Conservation (phyloP, 1,140 invertebrate species). For the Harlomillsia oculata region DNA sequence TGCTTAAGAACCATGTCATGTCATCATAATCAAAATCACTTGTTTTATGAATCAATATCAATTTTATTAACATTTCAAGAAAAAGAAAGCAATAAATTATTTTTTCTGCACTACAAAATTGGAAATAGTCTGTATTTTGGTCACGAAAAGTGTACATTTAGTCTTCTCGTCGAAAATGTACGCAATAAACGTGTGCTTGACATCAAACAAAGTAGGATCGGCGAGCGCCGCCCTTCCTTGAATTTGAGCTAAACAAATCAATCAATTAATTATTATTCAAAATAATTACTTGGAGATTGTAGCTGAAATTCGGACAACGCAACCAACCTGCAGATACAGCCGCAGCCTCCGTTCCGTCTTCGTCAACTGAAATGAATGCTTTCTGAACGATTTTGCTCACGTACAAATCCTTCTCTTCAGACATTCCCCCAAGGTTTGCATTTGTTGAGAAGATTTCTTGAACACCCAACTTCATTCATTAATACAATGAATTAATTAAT, state of each 20-base stretch:
- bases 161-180: constrained; percentile 14
- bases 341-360: constrained; percentile 14
- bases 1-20: no score
- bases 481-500: neutral
- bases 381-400: constrained; percentile 5
- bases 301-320: neutral
- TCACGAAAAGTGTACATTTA: constrained; percentile 8
- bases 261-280: neutral
- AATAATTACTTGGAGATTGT: neutral
- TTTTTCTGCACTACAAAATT: no score
- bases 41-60: no score
- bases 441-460: neutral
- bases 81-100: no score
- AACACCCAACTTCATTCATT: neutral
- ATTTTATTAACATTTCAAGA: no score
- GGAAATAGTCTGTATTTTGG: no score
- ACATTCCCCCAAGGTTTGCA: neutral
- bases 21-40: no score
- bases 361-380: constrained; percentile 1
- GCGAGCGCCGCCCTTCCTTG: neutral
- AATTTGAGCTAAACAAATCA: neutral
- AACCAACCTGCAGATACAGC: neutral
- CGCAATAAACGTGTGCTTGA: constrained; percentile 16
- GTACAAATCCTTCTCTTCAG: neutral
- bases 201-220: neutral